These are phyloP conservation scores for Polypterus senegalus DNA, from an alignment of 2,113 vertebrate species.

Conservation along the genomic window DNA sequence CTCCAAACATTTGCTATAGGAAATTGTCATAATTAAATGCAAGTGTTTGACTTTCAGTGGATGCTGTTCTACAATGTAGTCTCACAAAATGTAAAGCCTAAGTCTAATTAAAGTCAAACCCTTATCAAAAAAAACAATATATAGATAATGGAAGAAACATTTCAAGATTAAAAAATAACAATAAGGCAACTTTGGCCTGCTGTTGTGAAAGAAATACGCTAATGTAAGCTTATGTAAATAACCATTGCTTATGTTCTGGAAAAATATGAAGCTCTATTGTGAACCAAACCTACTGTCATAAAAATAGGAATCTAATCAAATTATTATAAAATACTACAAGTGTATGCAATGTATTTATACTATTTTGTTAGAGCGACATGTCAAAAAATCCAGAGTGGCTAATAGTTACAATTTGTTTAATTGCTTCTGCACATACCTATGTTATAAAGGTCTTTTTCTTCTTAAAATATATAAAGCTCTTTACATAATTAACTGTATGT, in stretches of 20 bases:
- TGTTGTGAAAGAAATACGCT: background rate
- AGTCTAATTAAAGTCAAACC: constrained; percentile 19
- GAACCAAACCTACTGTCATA: too few relatives aligned
- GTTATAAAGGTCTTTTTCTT: too few relatives aligned
- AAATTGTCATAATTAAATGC: constrained; percentile 38
- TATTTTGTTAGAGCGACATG: too few relatives aligned
- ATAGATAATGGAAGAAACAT: background rate
- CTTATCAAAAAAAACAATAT: constrained; percentile 13
- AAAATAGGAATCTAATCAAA: too few relatives aligned
- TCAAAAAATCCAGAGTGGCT: too few relatives aligned
- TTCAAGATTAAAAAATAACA: background rate
- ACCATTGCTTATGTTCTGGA: background rate
- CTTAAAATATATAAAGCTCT: too few relatives aligned
- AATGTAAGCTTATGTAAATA: background rate
- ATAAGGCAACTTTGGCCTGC: background rate
- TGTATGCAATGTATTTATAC: too few relatives aligned
- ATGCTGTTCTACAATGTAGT: constrained; percentile 25
- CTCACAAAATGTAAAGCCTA: constrained; percentile 27
- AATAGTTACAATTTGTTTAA: too few relatives aligned
- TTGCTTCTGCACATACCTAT: too few relatives aligned
- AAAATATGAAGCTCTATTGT: background rate
- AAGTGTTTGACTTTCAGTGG: constrained; percentile 42
- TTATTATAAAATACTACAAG: too few relatives aligned
- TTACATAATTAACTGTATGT: too few relatives aligned
- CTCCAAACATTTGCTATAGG: background rate